Base-by-base conservation (phyloP, 2,888 invertebrate species). In the Drosophila nr. perissopoda region DNA sequence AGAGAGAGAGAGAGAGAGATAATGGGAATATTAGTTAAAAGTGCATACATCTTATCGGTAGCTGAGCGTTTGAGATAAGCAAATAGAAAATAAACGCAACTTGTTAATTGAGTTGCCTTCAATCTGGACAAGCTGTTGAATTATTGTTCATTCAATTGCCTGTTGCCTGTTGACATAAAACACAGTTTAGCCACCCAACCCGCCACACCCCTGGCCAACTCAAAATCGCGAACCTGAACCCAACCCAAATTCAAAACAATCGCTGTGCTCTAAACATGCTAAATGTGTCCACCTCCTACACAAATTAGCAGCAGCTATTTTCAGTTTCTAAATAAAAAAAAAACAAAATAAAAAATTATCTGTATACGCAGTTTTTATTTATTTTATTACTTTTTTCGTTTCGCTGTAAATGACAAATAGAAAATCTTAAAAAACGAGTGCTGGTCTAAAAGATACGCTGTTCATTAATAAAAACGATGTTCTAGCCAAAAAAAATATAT, bases 241-340 rank as follows among this genome's bases (percentile, higher is more conserved):
- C 61, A 62, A 63, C 67, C 67, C 67, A 65, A 66, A 71, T 27
- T 21, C 58, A 59, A 77, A 34, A 75, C 69, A 80, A 77, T 67
- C 62, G 51, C 59, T 40, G n/a, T 45, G 53, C 49, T 49, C 74
- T 57, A 57, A 25, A 58, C 65, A 66, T 80, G 80, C 78, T 68
- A 80, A 80, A 77, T 45, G 2, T 66, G 53, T 25, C 74, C 61
- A 34, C 77, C 74, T 67, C 77, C 74, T 69, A 77, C 71, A 69
- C 66, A 74, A 77, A 76, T 79, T 79, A 77, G 64, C 73, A 77
- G 64, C 73, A 73, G 33, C 57, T 21, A 21, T 48, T 62, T 33
- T 29, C 25, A 60, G 45, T 53, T 62, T 27, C 25, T 29, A 38
- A 49, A 27, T 52, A 51, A 27, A 52, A 58, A 36, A 31, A 60